Base-by-base conservation (phyloP, 2,113 vertebrate species). In the Hemiprocne comata region DNA sequence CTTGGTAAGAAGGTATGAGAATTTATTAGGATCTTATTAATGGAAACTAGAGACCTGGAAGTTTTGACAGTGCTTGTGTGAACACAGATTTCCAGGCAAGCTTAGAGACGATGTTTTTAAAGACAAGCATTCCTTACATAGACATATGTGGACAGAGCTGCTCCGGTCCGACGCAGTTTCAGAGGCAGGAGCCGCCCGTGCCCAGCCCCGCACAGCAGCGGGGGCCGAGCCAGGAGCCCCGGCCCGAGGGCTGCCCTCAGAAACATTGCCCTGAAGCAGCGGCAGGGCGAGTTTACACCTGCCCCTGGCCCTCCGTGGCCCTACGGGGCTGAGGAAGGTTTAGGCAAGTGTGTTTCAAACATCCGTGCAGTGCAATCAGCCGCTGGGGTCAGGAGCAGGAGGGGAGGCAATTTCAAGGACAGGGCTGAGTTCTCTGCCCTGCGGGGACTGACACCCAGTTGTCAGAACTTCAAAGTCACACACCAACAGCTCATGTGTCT, bases 401-500 rank as follows among this genome's bases (percentile, higher is more conserved):
- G 19, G 34, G 24, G n/a, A 77, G 34, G 12, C 2, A 1, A 23
- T 50, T 65, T 13, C 29, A 54, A 44, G 53, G 58, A 17, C 21
- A 26, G 9, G 17, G 3, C 3, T 17, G 38, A 60, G 34, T 60
- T 75, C 48, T 83, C 25, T 46, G 33, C 46, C n/a, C 31, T 61
- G 0, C 1, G 0, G n/a, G 33, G 50, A 24, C 61, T 29, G 38
- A 36, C 31, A 15, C 20, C 19, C 26, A 2, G 10, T 42, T 42
- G 40, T 46, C 0, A 0, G 42, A 40, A 16, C 48, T 28, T 34
- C 9, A 48, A 17, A 40, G 23, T 42, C 3, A 0, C 31, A 24
- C 4, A 1, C 17, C 8, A 28, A 36, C 26, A 69, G 13, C 54
- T 53, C 3, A 1, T 20, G 19, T 3, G 58, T 65, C 53, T 81